Conservation (phyloP, 2,888 invertebrate species). For the Hesperia comma region DNA sequence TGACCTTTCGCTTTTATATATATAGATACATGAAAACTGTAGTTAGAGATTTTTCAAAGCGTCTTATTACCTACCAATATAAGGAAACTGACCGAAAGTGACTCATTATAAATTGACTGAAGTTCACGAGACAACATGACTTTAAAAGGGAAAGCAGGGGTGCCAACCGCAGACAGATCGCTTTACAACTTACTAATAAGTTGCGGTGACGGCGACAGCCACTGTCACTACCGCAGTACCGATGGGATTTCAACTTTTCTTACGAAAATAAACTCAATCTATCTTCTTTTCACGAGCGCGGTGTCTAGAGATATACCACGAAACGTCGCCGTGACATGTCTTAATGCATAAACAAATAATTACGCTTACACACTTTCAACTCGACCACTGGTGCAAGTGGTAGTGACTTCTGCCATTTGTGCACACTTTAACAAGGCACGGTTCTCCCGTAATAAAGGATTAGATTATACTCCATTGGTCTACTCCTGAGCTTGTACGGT, state of each 20-base stretch:
- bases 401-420: too few species aligned
- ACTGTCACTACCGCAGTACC: slow-evolving; percentile 12
- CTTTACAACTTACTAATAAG: slow-evolving; percentile 33
- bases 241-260: slow-evolving; percentile 6
- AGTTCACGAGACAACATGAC: slow-evolving; percentile 17
- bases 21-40: too few species aligned
- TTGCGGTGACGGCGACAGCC: slow-evolving; percentile 20
- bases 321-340: background rate
- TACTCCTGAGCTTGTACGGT: too few species aligned
- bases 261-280: background rate
- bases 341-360: background rate
- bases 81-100: background rate
- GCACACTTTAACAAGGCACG: too few species aligned
- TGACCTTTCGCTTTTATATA: too few species aligned
- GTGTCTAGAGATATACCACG: background rate
- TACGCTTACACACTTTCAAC: background rate
- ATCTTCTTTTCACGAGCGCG: background rate
- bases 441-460: too few species aligned
- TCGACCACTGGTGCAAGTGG: too few species aligned
- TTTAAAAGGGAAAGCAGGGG: slow-evolving; percentile 29
- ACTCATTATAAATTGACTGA: background rate
- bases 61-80: too few species aligned
- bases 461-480: too few species aligned
- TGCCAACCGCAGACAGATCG: slow-evolving; percentile 28
- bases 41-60: too few species aligned